These are phyloP conservation scores for Mamestra configurata DNA, from an alignment of 1,140 invertebrate genomes.

Conservation along the genomic window DNA sequence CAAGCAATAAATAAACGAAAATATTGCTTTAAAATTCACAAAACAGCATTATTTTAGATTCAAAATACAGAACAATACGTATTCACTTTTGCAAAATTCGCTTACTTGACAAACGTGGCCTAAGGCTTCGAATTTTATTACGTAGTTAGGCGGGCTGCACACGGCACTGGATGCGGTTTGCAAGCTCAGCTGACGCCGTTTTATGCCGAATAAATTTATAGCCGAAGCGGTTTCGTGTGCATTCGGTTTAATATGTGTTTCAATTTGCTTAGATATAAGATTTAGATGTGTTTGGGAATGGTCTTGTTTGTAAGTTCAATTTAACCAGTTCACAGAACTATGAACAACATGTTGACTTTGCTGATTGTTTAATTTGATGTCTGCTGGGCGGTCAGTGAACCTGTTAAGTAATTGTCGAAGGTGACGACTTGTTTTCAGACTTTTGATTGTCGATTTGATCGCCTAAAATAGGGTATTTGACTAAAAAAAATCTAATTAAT, in stretches of 20 bases:
- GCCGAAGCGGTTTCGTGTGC: constrained; percentile 28
- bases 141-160: constrained; percentile 37
- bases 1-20: not conserved
- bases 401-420: no score
- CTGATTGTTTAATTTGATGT: no score
- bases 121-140: constrained; percentile 48
- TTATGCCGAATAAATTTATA: constrained; percentile 50
- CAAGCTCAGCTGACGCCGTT: constrained; percentile 46
- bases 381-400: no score
- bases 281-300: not conserved
- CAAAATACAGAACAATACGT: constrained; percentile 36
- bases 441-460: no score
- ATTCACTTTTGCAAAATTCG: constrained; percentile 39
- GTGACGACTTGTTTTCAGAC: no score
- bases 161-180: constrained; percentile 39
- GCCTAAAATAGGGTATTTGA: no score
- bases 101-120: constrained; percentile 44
- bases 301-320: not conserved
- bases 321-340: no score
- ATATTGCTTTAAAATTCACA: constrained; percentile 1
- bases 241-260: constrained; percentile 36
- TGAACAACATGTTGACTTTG: no score
- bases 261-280: constrained; percentile 28
- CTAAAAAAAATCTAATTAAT: no score
- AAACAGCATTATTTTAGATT: constrained; percentile 27